Base-by-base conservation (phyloP, 1,140 invertebrate species). In the Daktulosphaira vitifoliae region DNA sequence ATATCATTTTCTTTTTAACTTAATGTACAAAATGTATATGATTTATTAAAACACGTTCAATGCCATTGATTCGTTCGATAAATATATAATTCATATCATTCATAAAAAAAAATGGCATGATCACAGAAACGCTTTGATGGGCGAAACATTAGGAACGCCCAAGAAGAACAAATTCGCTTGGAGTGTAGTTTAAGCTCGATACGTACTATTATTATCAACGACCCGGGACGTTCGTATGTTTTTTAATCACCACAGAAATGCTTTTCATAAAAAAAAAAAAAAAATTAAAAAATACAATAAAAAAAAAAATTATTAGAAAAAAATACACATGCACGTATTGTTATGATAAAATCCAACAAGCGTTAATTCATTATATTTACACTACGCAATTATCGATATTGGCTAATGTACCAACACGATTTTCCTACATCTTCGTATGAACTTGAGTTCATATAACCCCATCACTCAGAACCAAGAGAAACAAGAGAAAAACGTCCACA, bases 241-340 rank as follows among this genome's bases (percentile, higher is more conserved):
- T 18, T 62, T 62, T 15, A 62, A 62, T n/a, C 56, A 62, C 56
- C 56, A 62, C 56, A 62, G 56, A 62, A 62, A 62, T 62, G 56
- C 56, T 62, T 59, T 56, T 44, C 38, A 1, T 46, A 62, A 62
- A 18, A 62, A 62, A 62, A 62, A 56, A 54, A 39, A 39, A 3
- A 3, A 9, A 42, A 39, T n/a, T 38, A 23, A 46, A 13, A 42
- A 48, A 13, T 46, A 62, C 13, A 42, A 56, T 50, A 26, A 26
- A 26, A 13, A 50, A 50, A 50, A 50, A 50, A 15, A 13, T 26
- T 26, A 50, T 33, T 11, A 33, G 29, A 33, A 13, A 26, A 50
- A 26, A 50, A 50, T 23, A 25, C 48, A 50, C 48, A 50, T 26
- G 48, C 48, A 50, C 23, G 5, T n/a, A 26, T 13, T 15, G 23